These are phyloP conservation scores for Squalus acanthias DNA, from an alignment of 2,797 vertebrate species.

Conservation along the genomic window DNA sequence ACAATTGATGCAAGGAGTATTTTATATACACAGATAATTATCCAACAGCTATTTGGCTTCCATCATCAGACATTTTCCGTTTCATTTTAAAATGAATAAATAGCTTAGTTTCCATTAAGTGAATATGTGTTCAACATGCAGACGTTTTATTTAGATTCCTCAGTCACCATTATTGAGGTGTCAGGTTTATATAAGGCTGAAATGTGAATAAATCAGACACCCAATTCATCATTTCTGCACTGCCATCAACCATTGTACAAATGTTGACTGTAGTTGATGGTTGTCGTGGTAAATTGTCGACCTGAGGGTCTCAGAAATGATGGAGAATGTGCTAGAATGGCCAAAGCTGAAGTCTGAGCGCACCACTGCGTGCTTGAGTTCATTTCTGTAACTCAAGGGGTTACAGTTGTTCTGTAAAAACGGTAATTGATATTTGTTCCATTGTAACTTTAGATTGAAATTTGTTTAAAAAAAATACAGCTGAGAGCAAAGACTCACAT, in stretches of 20 bases:
- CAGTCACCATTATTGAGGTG: not conserved
- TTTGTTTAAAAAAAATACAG: not conserved
- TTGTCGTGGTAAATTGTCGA: not conserved
- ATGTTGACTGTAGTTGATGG: not conserved
- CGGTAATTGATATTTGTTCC: not conserved
- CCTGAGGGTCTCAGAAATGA: not conserved
- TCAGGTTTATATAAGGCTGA: not conserved
- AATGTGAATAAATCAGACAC: not conserved
- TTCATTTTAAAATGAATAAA: constrained; percentile 21
- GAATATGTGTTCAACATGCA: not conserved
- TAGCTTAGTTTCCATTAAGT: not conserved
- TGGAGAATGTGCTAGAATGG: constrained; percentile 3
- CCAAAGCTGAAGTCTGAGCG: not conserved
- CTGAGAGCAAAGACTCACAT: not conserved
- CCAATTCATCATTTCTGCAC: not conserved
- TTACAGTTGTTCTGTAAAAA: not conserved
- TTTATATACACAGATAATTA: constrained; percentile 3
- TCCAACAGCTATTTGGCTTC: constrained; percentile 21
- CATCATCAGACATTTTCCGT: constrained; percentile 2
- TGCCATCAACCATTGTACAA: not conserved
- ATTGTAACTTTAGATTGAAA: not conserved
- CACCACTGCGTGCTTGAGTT: not conserved
- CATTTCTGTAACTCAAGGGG: not conserved
- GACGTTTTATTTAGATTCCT: not conserved
- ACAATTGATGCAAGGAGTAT: not conserved